Evolutionary conservation across 2,797 vertebrate species (phyloP), one percentile per base, ranked within the genome.

Genomic region (Crocodylus rhombifer): DNA sequence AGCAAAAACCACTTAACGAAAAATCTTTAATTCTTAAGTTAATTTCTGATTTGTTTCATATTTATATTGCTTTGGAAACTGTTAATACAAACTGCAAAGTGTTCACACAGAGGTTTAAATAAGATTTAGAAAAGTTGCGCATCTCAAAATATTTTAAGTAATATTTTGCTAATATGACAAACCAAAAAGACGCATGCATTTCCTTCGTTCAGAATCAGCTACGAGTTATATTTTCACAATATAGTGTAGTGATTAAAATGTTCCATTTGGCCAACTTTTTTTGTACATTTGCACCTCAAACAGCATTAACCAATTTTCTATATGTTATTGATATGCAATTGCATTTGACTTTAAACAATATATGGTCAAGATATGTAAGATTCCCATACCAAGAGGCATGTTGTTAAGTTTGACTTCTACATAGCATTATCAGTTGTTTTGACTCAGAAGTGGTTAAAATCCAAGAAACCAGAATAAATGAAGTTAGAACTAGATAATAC

Each of bases 41-140:
- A 88, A 69, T 78, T 96, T 97, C 94, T 94, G 94, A 84, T 95
- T 95, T 96, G 95, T 96, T 95, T 91, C 93, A 96, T 94, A 95
- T 95, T 95, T 88, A 84, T 93, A 95, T 85, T 91, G 93, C 14
- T 81, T 87, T 93, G 94, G 89, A 96, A 64, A 65, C 60, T 91
- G 89, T 96, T 95, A 95, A 87, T 97, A 96, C 96, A 97, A 95
- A 95, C 96, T 65, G 93, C 95, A 96, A 97, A 97, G 94, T 74
- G 85, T 77, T 95, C 93, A 97, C 95, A 96, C 95, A 96, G 87
- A 94, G 89, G 81, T 95, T 90, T 79, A 84, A 92, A 93, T 84
- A 90, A 94, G 87, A 89, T 91, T 92, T 92, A 75, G 94, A 95
- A 96, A 96, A 96, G 91, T 81, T 88, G 81, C 56, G 55, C 77